Evolutionary conservation across 2,888 invertebrate species (phyloP).

Genomic region (Zonitis immaculata): DNA sequence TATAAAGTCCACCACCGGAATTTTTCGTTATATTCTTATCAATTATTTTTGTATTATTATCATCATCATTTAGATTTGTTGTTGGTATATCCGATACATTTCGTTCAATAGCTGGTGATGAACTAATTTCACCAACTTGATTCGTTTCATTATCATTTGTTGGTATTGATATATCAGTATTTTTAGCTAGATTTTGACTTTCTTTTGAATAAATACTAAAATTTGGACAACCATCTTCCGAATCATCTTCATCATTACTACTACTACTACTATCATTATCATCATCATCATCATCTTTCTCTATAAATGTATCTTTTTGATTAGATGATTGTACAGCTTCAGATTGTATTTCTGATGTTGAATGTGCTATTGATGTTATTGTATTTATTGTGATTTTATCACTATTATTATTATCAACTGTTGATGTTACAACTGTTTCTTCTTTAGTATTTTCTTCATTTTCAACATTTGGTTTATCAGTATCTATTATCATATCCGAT

Average conservation of each 20-base stretch:
- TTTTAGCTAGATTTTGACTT: slow-evolving; percentile 68
- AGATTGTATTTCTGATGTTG: slow-evolving; percentile 34
- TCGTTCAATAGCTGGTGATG: slow-evolving; percentile 21
- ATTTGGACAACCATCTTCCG: slow-evolving; percentile 73
- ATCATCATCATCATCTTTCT: slow-evolving; percentile 19
- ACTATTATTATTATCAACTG: slow-evolving; percentile 21
- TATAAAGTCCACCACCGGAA: slow-evolving; percentile 32
- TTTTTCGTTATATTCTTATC: slow-evolving; percentile 6
- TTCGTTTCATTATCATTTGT: slow-evolving; percentile 4
- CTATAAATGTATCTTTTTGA: slow-evolving; percentile 5
- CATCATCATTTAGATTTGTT: not conserved
- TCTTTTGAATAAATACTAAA: slow-evolving; percentile 80
- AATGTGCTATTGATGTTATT: slow-evolving; percentile 10
- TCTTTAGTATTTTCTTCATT: slow-evolving; percentile 31
- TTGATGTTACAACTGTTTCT: slow-evolving; percentile 33
- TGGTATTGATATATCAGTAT: slow-evolving; percentile 42
- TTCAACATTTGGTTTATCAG: slow-evolving; percentile 38
- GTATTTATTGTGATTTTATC: not conserved
- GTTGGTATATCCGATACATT: not conserved
- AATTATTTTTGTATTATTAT: not conserved
- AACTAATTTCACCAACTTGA: slow-evolving; percentile 27
- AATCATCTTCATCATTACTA: slow-evolving; percentile 51
- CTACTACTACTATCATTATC: slow-evolving; percentile 31
- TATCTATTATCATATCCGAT: slow-evolving; percentile 56
- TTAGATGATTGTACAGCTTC: slow-evolving; percentile 37